These are phyloP conservation scores for Sphaerophoria taeniata DNA, from an alignment of 2,888 invertebrate genomes.

Conservation along the genomic window DNA sequence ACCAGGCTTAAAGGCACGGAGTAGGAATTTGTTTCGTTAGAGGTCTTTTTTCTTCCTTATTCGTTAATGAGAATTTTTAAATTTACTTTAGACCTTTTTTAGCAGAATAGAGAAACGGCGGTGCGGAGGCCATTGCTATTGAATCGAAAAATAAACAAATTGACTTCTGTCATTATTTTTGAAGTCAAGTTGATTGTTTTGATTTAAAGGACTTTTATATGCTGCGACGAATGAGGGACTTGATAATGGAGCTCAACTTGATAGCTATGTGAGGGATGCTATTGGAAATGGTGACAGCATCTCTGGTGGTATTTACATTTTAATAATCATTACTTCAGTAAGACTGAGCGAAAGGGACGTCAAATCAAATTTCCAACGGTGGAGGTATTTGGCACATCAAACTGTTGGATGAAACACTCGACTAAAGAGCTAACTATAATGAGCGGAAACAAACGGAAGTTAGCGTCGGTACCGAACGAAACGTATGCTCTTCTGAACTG, in stretches of 20 bases:
- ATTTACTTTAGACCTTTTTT: conserved; percentile 42
- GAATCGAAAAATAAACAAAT: conserved; percentile 58
- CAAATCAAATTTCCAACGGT: too few species aligned
- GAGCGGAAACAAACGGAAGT: too few species aligned
- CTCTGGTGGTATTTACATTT: background rate
- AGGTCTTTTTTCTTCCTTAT: conserved; percentile 29
- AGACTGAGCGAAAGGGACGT: too few species aligned
- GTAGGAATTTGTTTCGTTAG: background rate
- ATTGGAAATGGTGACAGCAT: background rate
- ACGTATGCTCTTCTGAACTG: too few species aligned
- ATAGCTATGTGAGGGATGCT: conserved; percentile 1
- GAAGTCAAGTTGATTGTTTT: conserved; percentile 34
- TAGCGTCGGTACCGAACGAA: too few species aligned
- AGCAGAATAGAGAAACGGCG: background rate
- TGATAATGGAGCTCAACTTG: background rate
- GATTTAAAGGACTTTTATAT: conserved; percentile 16
- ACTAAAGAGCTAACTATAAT: too few species aligned
- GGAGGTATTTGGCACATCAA: too few species aligned
- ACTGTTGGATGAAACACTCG: too few species aligned
- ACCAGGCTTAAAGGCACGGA: conserved; percentile 5
- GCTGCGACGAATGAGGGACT: background rate
- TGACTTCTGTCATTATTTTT: conserved; percentile 42
- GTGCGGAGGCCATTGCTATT: conserved; percentile 16
- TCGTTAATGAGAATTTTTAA: conserved; percentile 39
- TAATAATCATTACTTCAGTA: too few species aligned